Percentiles rank a stretch among this genome's conserved stretches.
These are phyloP conservation scores for Apocrypta bakeri DNA, from an alignment of 1,140 invertebrate species.

Conservation along the genomic window DNA sequence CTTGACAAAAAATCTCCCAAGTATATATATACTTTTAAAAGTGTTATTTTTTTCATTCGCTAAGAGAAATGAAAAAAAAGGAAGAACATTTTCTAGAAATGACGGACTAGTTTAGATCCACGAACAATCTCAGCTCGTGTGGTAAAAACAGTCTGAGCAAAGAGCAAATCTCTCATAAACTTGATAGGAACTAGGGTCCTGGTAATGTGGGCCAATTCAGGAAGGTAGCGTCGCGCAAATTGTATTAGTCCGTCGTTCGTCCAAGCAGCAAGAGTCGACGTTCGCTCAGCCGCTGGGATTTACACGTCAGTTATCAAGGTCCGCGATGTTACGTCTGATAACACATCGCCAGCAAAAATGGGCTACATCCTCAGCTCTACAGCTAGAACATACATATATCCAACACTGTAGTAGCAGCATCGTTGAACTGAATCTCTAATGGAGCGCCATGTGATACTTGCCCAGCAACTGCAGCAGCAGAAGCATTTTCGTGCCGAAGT, in stretches of 20 bases:
- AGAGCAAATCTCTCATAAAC: neutral
- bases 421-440: slow-evolving; percentile 40
- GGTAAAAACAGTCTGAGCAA: too few species aligned
- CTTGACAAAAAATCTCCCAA: neutral
- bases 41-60: too few species aligned
- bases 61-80: too few species aligned
- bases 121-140: too few species aligned
- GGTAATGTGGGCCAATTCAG: neutral
- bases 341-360: slow-evolving; percentile 27
- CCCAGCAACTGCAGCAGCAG: neutral
- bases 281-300: slow-evolving; percentile 12
- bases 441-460: neutral
- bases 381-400: neutral
- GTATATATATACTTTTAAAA: too few species aligned
- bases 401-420: neutral
- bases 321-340: slow-evolving; percentile 41
- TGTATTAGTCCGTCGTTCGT: neutral
- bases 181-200: neutral
- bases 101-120: too few species aligned
- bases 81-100: too few species aligned
- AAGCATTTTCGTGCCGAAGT: slow-evolving; percentile 11
- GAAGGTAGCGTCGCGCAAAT: slow-evolving; percentile 11
- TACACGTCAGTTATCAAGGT: slow-evolving; percentile 41
- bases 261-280: slow-evolving; percentile 38
- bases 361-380: neutral